Conservation (phyloP, 2,888 invertebrate species). For the Sericinus montela region DNA sequence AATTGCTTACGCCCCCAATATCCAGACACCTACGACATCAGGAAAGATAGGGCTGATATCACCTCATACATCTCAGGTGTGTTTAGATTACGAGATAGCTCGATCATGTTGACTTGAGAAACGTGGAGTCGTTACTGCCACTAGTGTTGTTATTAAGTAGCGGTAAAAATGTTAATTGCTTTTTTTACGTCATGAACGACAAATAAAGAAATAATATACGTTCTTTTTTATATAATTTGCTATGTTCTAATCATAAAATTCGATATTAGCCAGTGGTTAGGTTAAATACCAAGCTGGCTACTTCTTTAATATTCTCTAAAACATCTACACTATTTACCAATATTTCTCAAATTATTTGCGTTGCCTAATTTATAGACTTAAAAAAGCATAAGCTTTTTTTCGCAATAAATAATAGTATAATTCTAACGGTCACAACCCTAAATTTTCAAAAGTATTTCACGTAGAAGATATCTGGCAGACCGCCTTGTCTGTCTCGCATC, state of each 20-base stretch:
- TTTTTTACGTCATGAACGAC: too few relatives aligned
- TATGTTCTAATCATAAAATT: too few relatives aligned
- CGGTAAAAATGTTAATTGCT: neutral
- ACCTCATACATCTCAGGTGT: slow-evolving; percentile 58
- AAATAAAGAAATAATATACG: too few relatives aligned
- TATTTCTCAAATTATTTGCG: too few relatives aligned
- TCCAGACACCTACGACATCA: slow-evolving; percentile 66
- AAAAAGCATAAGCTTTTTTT: too few relatives aligned
- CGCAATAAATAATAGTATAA: too few relatives aligned
- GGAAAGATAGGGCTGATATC: slow-evolving; percentile 60
- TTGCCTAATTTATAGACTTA: too few relatives aligned
- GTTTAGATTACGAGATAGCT: slow-evolving; percentile 69
- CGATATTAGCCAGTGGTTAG: too few relatives aligned
- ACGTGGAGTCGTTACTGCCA: slow-evolving; percentile 25
- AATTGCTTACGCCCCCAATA: slow-evolving; percentile 76
- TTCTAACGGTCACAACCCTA: slow-evolving; percentile 19
- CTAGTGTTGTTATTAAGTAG: neutral
- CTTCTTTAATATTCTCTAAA: too few relatives aligned
- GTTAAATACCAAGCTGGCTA: too few relatives aligned
- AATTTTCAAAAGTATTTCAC: slow-evolving; percentile 26
- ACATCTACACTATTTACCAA: too few relatives aligned
- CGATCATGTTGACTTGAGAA: slow-evolving; percentile 59
- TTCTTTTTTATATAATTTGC: too few relatives aligned
- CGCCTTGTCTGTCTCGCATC: slow-evolving; percentile 56
- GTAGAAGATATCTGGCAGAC: slow-evolving; percentile 10